Conservation (phyloP, 2,113 vertebrate genomes). For the Tragelaphus imberbis region DNA sequence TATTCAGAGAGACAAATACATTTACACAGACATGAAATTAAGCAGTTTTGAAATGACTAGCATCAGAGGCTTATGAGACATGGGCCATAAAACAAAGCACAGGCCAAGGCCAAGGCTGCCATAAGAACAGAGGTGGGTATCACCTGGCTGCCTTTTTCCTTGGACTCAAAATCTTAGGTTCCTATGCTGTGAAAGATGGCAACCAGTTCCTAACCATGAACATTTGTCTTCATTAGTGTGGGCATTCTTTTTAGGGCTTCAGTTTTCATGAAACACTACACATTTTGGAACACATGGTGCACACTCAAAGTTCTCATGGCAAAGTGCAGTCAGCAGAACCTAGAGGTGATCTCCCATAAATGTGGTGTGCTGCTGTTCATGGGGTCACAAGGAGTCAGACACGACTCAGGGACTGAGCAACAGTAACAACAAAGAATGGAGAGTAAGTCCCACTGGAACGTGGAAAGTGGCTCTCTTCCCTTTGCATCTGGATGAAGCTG, state of each 20-base stretch:
- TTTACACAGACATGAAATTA: background rate
- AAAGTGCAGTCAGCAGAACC: background rate
- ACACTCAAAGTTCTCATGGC: background rate
- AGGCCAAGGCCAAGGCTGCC: background rate
- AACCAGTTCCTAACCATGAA: background rate
- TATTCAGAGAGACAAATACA: background rate
- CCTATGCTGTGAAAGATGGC: background rate
- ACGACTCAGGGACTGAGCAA: background rate
- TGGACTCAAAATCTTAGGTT: background rate
- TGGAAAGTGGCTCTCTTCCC: background rate
- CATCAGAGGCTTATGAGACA: background rate
- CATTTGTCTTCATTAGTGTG: background rate
- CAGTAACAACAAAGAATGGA: background rate
- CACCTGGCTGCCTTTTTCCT: background rate
- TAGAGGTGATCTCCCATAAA: background rate
- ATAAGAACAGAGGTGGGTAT: background rate
- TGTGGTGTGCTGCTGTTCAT: background rate
- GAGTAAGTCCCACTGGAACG: background rate
- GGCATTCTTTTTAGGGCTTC: background rate
- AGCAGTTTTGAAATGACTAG: background rate
- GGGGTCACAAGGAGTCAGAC: background rate
- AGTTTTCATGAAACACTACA: background rate
- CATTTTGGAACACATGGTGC: background rate
- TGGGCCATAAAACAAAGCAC: background rate
- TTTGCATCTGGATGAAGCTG: background rate